Evolutionary conservation across 2,888 invertebrate genomes (phyloP).

Genomic region (Andrena camellia): DNA sequence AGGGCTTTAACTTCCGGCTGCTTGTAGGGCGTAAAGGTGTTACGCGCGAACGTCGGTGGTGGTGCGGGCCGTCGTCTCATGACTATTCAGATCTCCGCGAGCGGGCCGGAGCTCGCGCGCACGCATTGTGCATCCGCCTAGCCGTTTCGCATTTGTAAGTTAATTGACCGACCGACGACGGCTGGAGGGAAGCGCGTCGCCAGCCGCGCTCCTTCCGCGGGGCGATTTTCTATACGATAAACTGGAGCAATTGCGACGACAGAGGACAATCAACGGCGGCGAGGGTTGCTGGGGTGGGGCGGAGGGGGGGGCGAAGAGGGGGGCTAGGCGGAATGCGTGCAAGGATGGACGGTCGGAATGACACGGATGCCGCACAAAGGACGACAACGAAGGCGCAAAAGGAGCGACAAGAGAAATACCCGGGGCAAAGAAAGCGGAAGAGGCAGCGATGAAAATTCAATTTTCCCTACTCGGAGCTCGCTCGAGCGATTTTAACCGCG

Average conservation of each 20-base stretch:
- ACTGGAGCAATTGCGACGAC: conserved; percentile 23
- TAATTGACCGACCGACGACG: conserved; percentile 41
- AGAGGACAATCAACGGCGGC: background rate
- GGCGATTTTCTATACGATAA: conserved; percentile 33
- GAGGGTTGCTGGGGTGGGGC: conserved; percentile 11
- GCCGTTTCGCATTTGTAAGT: conserved; percentile 52
- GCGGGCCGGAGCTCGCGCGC: background rate
- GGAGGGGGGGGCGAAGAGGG: background rate
- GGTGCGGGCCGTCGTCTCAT: conserved; percentile 34
- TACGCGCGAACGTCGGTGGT: background rate
- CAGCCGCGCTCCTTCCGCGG: background rate
- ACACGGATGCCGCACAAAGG: conserved; percentile 18
- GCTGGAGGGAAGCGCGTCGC: background rate
- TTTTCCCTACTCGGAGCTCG: background rate
- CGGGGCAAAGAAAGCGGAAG: conserved; percentile 13
- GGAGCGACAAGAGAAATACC: conserved; percentile 4
- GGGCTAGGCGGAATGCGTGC: background rate
- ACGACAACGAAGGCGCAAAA: conserved; percentile 18
- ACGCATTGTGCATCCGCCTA: conserved; percentile 17
- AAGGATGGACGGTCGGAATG: background rate
- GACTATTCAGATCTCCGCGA: conserved; percentile 50
- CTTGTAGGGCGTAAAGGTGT: conserved; percentile 19
- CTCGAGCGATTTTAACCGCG: background rate
- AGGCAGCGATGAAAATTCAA: conserved; percentile 16
- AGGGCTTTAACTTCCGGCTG: conserved; percentile 17